Conservation (phyloP, 2,113 vertebrate genomes). For the Ammodytes marinus region DNA sequence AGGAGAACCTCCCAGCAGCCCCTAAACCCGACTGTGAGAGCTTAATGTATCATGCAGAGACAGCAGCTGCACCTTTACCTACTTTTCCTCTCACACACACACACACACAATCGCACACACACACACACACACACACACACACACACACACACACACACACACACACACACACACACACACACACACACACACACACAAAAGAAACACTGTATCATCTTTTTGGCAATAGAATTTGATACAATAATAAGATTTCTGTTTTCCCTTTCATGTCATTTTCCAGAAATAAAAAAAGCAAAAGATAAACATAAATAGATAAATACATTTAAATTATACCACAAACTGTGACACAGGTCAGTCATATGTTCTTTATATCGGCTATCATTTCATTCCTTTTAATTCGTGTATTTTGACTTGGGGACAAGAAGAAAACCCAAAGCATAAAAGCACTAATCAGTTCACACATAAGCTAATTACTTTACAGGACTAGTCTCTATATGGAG, state of each 20-base stretch:
- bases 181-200: neutral
- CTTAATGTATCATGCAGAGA: constrained; percentile 80
- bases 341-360: neutral
- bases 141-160: constrained; percentile 10
- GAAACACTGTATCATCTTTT: neutral
- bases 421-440: no score
- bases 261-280: neutral
- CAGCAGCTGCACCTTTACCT: constrained; percentile 76
- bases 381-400: neutral
- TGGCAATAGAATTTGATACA: neutral
- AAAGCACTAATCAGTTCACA: neutral
- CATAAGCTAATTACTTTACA: neutral
- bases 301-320: neutral
- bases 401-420: neutral
- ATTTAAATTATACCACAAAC: neutral
- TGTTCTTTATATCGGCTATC: neutral
- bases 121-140: constrained; percentile 4
- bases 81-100: constrained; percentile 21
- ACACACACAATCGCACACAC: neutral
- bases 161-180: constrained; percentile 13
- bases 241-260: neutral
- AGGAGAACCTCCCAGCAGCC: constrained; percentile 51
- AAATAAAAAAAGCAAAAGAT: neutral
- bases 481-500: neutral
- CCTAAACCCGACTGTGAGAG: constrained; percentile 65